phyloP scores from a whole-genome alignment of 1,140 invertebrate species.

The Neuroterus valhalla region DNA sequence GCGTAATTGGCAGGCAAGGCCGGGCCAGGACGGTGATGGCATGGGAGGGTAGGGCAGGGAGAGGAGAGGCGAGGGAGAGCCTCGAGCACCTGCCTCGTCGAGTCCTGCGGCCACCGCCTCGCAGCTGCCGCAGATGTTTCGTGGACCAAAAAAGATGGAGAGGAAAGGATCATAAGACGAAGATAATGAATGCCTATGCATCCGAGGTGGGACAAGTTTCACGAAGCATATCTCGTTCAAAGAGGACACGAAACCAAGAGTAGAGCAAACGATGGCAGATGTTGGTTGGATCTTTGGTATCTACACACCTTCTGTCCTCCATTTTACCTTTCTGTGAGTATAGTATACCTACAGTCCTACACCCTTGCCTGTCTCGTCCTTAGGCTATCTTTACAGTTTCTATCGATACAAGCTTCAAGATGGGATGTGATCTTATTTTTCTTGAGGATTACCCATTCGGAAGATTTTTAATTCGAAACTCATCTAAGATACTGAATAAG shows the following conservation, averaged over 20 bases:
- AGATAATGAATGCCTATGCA: constrained; percentile 68
- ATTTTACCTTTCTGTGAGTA: no score
- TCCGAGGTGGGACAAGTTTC: constrained; percentile 67
- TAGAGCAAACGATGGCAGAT: constrained; percentile 45
- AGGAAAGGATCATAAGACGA: constrained; percentile 59
- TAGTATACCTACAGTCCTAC: no score
- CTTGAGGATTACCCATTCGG: no score
- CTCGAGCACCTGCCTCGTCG: constrained; percentile 64
- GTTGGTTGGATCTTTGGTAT: constrained; percentile 35
- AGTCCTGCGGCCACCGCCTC: constrained; percentile 64
- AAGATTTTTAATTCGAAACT: no score
- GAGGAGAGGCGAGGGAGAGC: constrained; percentile 50
- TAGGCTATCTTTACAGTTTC: no score
- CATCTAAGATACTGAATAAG: no score
- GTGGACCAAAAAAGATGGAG: constrained; percentile 65
- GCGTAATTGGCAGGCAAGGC: constrained; percentile 69
- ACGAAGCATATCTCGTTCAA: constrained; percentile 58
- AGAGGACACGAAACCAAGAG: constrained; percentile 48
- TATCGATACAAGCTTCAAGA: no score
- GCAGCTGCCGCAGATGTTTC: constrained; percentile 76
- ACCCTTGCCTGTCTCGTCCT: no score
- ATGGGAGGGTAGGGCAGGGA: no score
- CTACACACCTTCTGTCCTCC: background rate
- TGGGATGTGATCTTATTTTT: no score
- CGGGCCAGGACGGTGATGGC: no score